Conservation (phyloP, 2,113 vertebrate species). For the Mustela nigripes region DNA sequence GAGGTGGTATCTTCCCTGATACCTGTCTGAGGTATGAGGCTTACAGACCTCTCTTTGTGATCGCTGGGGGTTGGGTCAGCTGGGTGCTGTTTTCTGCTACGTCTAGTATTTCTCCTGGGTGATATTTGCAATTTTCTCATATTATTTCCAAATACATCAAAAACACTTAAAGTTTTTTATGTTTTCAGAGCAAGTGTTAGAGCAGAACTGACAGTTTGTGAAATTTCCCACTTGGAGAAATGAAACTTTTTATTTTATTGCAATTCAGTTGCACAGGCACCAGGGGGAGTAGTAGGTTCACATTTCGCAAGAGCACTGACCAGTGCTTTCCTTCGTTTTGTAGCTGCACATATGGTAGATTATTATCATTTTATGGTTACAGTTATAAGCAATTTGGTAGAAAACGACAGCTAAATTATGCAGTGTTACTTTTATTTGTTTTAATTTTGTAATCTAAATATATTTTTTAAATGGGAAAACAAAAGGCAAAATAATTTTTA, state of each 20-base stretch:
- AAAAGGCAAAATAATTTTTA: slow-evolving; percentile 74
- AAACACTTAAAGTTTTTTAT: background rate
- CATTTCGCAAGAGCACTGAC: slow-evolving; percentile 80
- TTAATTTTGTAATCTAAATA: slow-evolving; percentile 89
- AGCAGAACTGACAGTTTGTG: background rate
- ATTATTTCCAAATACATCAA: background rate
- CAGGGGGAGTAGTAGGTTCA: slow-evolving; percentile 85
- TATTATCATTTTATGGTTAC: slow-evolving; percentile 91
- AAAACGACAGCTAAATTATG: slow-evolving; percentile 90
- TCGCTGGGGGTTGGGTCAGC: background rate
- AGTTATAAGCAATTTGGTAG: slow-evolving; percentile 91
- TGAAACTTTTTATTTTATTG: slow-evolving; percentile 77
- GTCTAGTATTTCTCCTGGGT: background rate
- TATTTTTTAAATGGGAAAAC: slow-evolving; percentile 82
- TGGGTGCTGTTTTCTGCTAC: slow-evolving; percentile 4
- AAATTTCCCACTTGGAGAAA: slow-evolving; percentile 45
- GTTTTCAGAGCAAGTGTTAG: slow-evolving; percentile 43
- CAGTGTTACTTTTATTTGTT: slow-evolving; percentile 90
- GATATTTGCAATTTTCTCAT: background rate
- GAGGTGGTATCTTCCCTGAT: background rate
- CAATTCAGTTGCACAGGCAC: slow-evolving; percentile 78
- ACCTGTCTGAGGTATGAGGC: background rate
- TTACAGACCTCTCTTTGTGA: background rate
- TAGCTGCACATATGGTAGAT: slow-evolving; percentile 88
- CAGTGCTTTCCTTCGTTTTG: slow-evolving; percentile 84